Base-by-base conservation (phyloP, 2,888 invertebrate genomes). In the Temnothorax unifasciatus region DNA sequence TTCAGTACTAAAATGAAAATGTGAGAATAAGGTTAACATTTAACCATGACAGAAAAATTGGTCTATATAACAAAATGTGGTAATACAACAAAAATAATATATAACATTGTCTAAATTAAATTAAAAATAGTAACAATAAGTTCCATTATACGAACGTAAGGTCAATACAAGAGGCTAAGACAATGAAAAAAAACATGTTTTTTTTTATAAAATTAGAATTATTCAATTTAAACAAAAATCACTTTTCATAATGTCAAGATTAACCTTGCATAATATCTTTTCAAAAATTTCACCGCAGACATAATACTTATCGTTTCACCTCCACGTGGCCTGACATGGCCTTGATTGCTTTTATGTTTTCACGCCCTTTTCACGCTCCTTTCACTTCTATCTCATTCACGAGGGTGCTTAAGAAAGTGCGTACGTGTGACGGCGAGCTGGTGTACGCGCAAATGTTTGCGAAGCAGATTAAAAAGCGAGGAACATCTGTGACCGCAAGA, bases 401-500 rank as follows among this genome's bases (percentile, higher is more conserved):
- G n/a, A 2, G 13, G 44, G 6, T 68, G 54, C 52, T 76, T 52
- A 76, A 68, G 44, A 54, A 54, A 44, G 21, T 44, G 8, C 54
- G 68, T 66, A 66, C 41, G 25, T 66, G 41, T 57, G 68, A 77
- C 54, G 44, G 15, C 44, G 13, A 4, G 57, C 18, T 38, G 15
- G 41, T 57, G 0, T 29, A 52, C 44, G 66, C 15, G 25, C 13
- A 75, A 74, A 81, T 82, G 66, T 76, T 85, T 82, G 82, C 38
- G 69, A 84, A 88, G 81, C 63, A 82, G 76, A 88, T 88, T 86
- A 85, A 87, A 87, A 89, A 86, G 82, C 44, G 75, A 86, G 63
- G 61, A 83, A 86, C 75, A 85, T 86, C 82, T 85, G 82, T 85
- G 84, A 61, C 66, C 41, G 83, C 50, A 54, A 71, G 38, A 25